Conservation (phyloP, 2,888 invertebrate species). For the Muschampia plurimacula region DNA sequence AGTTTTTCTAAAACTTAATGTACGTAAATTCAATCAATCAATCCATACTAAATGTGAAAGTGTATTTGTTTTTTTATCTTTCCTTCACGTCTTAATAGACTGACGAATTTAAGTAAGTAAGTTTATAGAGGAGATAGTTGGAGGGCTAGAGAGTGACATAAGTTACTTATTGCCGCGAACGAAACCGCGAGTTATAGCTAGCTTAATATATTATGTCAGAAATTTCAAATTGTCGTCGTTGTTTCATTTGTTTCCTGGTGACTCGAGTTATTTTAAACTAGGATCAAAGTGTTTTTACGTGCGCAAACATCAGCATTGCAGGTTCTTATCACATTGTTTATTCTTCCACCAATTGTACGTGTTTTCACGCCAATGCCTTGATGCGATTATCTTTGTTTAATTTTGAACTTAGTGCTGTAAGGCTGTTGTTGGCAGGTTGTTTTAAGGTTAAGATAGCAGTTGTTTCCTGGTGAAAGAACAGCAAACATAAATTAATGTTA, state of each 20-base stretch:
- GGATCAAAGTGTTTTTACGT: constrained; percentile 24
- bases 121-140: no score
- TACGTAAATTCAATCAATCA: no score
- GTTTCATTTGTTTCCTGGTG: not conserved
- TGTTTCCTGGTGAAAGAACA: not conserved
- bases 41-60: no score
- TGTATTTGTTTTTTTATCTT: no score
- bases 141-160: no score
- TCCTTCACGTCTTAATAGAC: no score
- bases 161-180: no score
- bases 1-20: no score
- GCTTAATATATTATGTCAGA: no score
- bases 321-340: constrained; percentile 22
- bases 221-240: not conserved
- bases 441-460: constrained; percentile 9
- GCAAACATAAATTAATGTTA: not conserved
- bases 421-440: not conserved
- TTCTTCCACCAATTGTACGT: constrained; percentile 19
- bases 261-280: constrained; percentile 6
- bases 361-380: constrained; percentile 9
- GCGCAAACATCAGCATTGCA: constrained; percentile 12
- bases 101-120: no score
- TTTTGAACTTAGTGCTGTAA: not conserved
- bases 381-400: constrained; percentile 20
- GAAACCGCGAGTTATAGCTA: no score